These are phyloP conservation scores for Oedothorax gibbosus DNA, from an alignment of 1,140 invertebrate species.

Conservation along the genomic window DNA sequence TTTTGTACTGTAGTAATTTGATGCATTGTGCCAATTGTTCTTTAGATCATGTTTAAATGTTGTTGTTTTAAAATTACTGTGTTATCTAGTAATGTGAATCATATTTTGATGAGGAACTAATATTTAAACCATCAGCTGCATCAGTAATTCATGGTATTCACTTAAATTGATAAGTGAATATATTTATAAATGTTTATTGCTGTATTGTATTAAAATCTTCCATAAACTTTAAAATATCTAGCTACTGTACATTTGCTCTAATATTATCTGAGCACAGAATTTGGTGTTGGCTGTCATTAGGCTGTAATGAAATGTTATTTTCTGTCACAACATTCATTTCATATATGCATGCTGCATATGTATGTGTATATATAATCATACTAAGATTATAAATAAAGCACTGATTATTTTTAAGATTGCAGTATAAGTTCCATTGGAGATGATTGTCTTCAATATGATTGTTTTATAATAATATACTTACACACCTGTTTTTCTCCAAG, in stretches of 20 bases:
- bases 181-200: conserved; percentile 13
- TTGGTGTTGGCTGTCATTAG: conserved; percentile 53
- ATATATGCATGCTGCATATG: conserved; percentile 21
- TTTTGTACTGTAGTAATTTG: too few species aligned
- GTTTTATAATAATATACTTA: too few species aligned
- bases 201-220: conserved; percentile 24
- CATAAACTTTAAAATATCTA: conserved; percentile 1
- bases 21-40: too few species aligned
- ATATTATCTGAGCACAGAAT: conserved; percentile 19
- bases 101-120: conserved; percentile 2
- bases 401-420: conserved; percentile 44
- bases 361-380: conserved; percentile 34
- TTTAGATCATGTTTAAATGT: too few species aligned
- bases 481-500: too few species aligned
- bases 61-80: too few species aligned
- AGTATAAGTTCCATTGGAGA: too few species aligned
- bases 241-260: conserved; percentile 18
- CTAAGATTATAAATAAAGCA: conserved; percentile 50
- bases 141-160: neutral
- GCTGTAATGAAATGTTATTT: conserved; percentile 25
- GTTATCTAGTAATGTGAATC: neutral
- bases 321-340: conserved; percentile 18
- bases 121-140: conserved; percentile 8
- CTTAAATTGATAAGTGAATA: conserved; percentile 28
- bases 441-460: too few species aligned